Evolutionary conservation across 2,888 invertebrate genomes (phyloP).

Genomic region (Tachina fera): DNA sequence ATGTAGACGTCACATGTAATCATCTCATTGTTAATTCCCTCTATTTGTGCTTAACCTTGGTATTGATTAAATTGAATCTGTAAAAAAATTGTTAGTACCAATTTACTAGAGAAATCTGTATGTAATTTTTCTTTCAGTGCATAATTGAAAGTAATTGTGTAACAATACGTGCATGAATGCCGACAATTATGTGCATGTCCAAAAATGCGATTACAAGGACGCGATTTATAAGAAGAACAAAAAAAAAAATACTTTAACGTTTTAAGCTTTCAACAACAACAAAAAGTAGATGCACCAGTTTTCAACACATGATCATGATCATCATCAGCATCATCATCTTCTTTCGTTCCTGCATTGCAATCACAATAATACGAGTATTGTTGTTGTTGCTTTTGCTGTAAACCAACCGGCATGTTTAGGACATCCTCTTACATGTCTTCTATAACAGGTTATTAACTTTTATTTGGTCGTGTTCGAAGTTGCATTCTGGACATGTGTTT

Average conservation of each 20-base stretch:
- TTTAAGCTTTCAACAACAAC: conserved; percentile 8
- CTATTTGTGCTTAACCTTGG: too few species aligned
- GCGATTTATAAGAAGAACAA: conserved; percentile 15
- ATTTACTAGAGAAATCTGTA: neutral
- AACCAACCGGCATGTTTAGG: conserved; percentile 37
- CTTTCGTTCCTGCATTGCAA: conserved; percentile 2
- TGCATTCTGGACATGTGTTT: conserved; percentile 42
- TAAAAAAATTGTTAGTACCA: too few species aligned
- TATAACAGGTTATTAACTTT: conserved; percentile 43
- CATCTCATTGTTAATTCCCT: too few species aligned
- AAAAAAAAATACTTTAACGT: conserved; percentile 29
- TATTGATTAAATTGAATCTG: too few species aligned
- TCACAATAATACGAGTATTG: neutral
- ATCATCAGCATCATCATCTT: neutral
- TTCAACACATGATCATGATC: conserved; percentile 20
- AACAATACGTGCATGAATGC: neutral
- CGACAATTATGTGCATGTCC: neutral
- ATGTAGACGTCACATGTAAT: too few species aligned
- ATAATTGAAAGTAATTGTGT: neutral
- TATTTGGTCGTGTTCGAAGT: conserved; percentile 20
- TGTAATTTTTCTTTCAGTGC: conserved; percentile 12
- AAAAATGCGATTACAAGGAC: conserved; percentile 52
- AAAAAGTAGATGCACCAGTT: conserved; percentile 32
- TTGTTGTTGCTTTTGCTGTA: neutral
- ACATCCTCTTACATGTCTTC: conserved; percentile 33